A percentile compares a stretch with the other conserved stretches of the same genome.
These are phyloP conservation scores for Hipparchia semele DNA, from an alignment of 2,888 invertebrate species.

Conservation along the genomic window DNA sequence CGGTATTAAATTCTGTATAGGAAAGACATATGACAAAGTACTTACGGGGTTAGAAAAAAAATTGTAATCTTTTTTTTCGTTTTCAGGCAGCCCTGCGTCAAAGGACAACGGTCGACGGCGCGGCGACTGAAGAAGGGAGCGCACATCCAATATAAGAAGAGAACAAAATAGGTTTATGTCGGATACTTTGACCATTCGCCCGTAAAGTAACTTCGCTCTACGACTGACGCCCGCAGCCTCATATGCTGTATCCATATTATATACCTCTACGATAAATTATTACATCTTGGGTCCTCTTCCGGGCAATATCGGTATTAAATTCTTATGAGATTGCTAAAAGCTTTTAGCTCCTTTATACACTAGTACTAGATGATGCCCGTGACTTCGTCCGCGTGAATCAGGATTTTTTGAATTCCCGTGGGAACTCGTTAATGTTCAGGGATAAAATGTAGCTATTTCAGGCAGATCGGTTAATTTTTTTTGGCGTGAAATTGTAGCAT, in stretches of 20 bases:
- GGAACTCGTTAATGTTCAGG: no score
- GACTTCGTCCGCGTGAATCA: neutral
- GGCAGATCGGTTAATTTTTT: no score
- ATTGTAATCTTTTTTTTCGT: neutral
- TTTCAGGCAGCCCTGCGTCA: slow-evolving; percentile 61
- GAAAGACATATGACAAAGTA: no score
- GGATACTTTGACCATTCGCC: slow-evolving; percentile 82
- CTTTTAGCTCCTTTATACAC: neutral
- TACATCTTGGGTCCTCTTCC: slow-evolving; percentile 13
- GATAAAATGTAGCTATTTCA: no score
- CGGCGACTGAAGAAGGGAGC: slow-evolving; percentile 75
- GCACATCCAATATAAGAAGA: slow-evolving; percentile 83
- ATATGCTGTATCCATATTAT: slow-evolving; percentile 30
- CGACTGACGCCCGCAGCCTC: slow-evolving; percentile 66
- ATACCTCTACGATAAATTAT: slow-evolving; percentile 27
- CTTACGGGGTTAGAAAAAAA: neutral
- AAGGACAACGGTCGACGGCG: slow-evolving; percentile 67
- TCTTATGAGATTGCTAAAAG: slow-evolving; percentile 12
- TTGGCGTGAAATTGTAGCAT: no score
- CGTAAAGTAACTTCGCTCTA: slow-evolving; percentile 79
- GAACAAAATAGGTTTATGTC: slow-evolving; percentile 83
- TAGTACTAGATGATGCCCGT: neutral
- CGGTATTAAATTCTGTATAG: no score
- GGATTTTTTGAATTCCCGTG: neutral
- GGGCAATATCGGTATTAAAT: neutral